Evolutionary conservation across 2,797 vertebrate species (phyloP).

Genomic region (Poeciliopsis presidionis): DNA sequence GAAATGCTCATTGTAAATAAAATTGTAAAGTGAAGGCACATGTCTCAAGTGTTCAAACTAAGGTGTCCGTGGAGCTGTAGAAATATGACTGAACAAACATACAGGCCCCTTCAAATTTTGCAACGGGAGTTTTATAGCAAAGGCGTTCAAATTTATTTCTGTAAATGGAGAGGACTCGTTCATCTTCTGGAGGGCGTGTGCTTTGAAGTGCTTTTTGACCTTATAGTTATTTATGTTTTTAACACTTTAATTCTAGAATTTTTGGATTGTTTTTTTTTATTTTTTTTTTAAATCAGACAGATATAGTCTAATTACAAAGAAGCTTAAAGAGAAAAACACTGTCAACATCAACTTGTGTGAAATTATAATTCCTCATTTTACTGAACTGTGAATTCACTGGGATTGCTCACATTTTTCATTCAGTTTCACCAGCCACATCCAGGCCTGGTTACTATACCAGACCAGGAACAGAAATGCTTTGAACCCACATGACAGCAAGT

Average conservation of each 20-base stretch:
- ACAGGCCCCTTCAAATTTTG: not conserved
- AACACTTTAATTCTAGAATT: not conserved
- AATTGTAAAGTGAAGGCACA: not conserved
- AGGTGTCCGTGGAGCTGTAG: not conserved
- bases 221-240: not conserved
- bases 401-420: not conserved
- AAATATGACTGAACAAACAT: not conserved
- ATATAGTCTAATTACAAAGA: not conserved
- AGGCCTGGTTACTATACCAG: not conserved
- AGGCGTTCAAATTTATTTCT: not conserved
- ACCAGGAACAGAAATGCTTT: not conserved
- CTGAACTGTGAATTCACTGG: not conserved
- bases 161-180: not conserved
- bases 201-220: not conserved
- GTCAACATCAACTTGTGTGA: not conserved
- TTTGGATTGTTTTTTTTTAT: too few species aligned
- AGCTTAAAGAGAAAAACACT: not conserved
- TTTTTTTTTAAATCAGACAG: not conserved
- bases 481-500: not conserved
- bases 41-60: not conserved
- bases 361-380: not conserved
- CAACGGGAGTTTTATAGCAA: not conserved
- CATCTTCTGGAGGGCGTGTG: not conserved
- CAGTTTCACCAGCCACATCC: not conserved
- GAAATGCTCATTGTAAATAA: not conserved